These are phyloP conservation scores for Andrena chrysosceles DNA, from an alignment of 2,888 invertebrate species.

Conservation along the genomic window DNA sequence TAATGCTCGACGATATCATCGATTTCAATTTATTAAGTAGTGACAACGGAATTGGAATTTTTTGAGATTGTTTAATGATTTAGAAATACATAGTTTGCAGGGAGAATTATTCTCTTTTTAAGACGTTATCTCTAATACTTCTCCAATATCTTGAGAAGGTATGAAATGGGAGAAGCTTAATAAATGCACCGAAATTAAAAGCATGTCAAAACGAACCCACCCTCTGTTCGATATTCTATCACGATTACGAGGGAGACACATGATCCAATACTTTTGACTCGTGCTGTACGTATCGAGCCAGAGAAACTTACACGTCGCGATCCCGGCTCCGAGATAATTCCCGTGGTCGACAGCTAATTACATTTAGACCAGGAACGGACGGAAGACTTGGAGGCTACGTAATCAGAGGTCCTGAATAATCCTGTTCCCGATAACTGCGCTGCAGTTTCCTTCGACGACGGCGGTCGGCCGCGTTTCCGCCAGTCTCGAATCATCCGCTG, in stretches of 20 bases:
- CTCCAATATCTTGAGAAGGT: too few relatives aligned
- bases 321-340: slow-evolving; percentile 56
- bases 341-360: slow-evolving; percentile 76
- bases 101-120: too few relatives aligned
- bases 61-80: too few relatives aligned
- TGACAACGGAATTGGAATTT: too few relatives aligned
- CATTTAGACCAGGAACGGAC: slow-evolving; percentile 72
- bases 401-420: slow-evolving; percentile 78
- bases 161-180: too few relatives aligned
- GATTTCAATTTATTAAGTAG: neutral
- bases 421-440: slow-evolving; percentile 73
- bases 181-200: too few relatives aligned
- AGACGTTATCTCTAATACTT: too few relatives aligned
- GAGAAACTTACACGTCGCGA: slow-evolving; percentile 28
- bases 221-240: too few relatives aligned
- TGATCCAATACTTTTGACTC: neutral
- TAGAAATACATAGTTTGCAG: too few relatives aligned
- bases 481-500: slow-evolving; percentile 59
- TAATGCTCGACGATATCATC: slow-evolving; percentile 1
- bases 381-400: slow-evolving; percentile 73
- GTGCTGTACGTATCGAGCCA: slow-evolving; percentile 4
- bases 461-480: slow-evolving; percentile 44
- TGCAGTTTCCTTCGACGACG: slow-evolving; percentile 66
- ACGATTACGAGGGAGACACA: neutral
- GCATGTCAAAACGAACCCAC: too few relatives aligned